These are phyloP conservation scores for Xylocopa sonorina DNA, from an alignment of 1,140 invertebrate genomes.

Conservation along the genomic window DNA sequence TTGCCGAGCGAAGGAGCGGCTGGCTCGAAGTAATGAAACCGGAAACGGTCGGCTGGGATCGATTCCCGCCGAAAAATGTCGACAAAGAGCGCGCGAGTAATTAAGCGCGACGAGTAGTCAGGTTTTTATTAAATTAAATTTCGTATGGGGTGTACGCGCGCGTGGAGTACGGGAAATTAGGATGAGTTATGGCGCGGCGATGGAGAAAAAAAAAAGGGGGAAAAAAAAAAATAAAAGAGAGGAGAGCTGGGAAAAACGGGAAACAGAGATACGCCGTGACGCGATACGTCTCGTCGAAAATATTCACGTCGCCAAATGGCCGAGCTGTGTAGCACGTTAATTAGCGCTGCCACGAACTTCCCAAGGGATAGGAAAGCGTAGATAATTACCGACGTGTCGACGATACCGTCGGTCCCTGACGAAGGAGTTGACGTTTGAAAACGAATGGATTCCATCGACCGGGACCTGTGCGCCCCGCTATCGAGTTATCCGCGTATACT, in stretches of 20 bases:
- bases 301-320: conserved; percentile 64
- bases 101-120: neutral
- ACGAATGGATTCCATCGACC: conserved; percentile 66
- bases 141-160: too few relatives aligned
- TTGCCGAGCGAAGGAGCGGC: conserved; percentile 1
- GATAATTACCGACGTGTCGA: conserved; percentile 67
- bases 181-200: neutral
- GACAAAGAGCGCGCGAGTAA: neutral
- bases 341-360: conserved; percentile 60
- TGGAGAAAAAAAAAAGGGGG: neutral
- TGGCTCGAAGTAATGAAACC: conserved; percentile 8
- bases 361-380: conserved; percentile 58
- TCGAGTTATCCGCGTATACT: conserved; percentile 38
- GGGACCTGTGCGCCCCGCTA: neutral
- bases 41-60: neutral
- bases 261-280: conserved; percentile 38
- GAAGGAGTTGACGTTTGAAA: conserved; percentile 64
- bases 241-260: too few relatives aligned
- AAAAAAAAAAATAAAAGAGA: neutral
- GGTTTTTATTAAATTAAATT: conserved; percentile 28
- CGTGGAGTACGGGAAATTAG: neutral
- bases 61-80: conserved; percentile 1
- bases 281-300: conserved; percentile 52
- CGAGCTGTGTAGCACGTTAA: conserved; percentile 62
- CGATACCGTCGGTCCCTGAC: conserved; percentile 64